Evolutionary conservation across 2,888 invertebrate genomes (phyloP), one percentile per base, ranked within the genome.

Genomic region (Lasioglossum pauxillum): DNA sequence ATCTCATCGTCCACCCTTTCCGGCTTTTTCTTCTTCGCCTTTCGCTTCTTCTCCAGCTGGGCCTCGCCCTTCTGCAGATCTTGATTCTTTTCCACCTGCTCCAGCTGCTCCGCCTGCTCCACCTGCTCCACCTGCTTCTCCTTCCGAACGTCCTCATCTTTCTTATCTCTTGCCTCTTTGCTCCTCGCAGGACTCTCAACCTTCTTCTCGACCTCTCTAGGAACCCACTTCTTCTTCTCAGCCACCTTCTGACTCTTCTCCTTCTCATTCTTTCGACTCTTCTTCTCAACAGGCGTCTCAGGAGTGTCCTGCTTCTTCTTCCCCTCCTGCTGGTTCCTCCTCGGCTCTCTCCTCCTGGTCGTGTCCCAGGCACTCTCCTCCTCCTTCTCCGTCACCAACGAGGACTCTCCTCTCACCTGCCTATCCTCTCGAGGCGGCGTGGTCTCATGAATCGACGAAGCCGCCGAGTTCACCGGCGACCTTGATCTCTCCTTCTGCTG

Each of bases 1-100:
- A 96, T 95, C 89, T 96, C 96, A 86, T 96, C 95, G 73, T 94
- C 95, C 27, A 92, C 85, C 5, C 93, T 95, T 86, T 94, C 93
- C 35, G 82, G 73, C 76, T 94, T 95, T 90, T 94, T 94, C 80
- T 93, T 94, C 80, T 94, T 95, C 71, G 93, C 88, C 57, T 92
- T 94, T 4, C 92, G 91, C 80, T 93, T 94, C 85, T 94, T 94
- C 67, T 93, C 93, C n/a, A 71, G 79, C 35, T 72, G 53, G 0
- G 10, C 27, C 8, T 64, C 72, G 38, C n/a, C 5, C 5, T 64
- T 44, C 31, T 79, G 84, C 44, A 23, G 31, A 27, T n/a, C 57
- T 1, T 78, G 75, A n/a, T 3, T 74, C 71, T 85, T 84, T 46
- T 27, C 16, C 74, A 80, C 81, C 80, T 90, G 83, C 41, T 88